Percentiles rank a stretch among this genome's conserved stretches.
Evolutionary conservation across 2,888 invertebrate species (phyloP).

Genomic region (Schrankia costaestrigalis): DNA sequence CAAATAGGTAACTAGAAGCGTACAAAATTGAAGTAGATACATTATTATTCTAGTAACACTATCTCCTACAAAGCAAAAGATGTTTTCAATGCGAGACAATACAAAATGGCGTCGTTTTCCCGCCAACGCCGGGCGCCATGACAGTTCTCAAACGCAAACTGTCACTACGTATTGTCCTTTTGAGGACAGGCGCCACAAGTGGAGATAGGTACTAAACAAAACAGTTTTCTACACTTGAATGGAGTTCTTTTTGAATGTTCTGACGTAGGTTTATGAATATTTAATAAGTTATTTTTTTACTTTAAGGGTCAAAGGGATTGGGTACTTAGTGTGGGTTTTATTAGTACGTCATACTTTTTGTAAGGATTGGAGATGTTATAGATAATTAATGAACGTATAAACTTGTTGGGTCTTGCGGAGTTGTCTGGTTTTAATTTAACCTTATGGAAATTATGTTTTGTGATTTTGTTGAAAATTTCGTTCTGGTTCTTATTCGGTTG

Average conservation of each 20-base stretch:
- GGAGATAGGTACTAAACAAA: slow-evolving; percentile 9
- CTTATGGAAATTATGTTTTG: too few species aligned
- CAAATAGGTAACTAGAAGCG: too few species aligned
- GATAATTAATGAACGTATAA: too few species aligned
- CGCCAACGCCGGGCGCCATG: slow-evolving; percentile 38
- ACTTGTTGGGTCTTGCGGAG: too few species aligned
- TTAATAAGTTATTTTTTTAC: slow-evolving; percentile 20
- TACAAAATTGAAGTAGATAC: too few species aligned
- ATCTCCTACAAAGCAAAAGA: too few species aligned
- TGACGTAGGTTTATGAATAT: slow-evolving; percentile 27
- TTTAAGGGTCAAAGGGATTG: slow-evolving; percentile 5
- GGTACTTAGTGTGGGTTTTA: not conserved
- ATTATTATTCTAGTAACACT: too few species aligned
- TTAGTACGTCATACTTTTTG: too few species aligned
- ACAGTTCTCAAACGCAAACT: slow-evolving; percentile 31
- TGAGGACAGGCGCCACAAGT: slow-evolving; percentile 28
- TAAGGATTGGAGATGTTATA: too few species aligned
- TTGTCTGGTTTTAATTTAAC: too few species aligned
- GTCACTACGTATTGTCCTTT: slow-evolving; percentile 31
- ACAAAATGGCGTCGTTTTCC: slow-evolving; percentile 32
- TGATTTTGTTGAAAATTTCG: too few species aligned
- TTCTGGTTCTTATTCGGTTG: too few species aligned
- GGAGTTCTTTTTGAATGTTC: slow-evolving; percentile 24
- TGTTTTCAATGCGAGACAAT: slow-evolving; percentile 22
- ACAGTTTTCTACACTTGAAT: slow-evolving; percentile 21